Conservation (phyloP, 2,888 invertebrate species). For the Psylliodes chrysocephalus region DNA sequence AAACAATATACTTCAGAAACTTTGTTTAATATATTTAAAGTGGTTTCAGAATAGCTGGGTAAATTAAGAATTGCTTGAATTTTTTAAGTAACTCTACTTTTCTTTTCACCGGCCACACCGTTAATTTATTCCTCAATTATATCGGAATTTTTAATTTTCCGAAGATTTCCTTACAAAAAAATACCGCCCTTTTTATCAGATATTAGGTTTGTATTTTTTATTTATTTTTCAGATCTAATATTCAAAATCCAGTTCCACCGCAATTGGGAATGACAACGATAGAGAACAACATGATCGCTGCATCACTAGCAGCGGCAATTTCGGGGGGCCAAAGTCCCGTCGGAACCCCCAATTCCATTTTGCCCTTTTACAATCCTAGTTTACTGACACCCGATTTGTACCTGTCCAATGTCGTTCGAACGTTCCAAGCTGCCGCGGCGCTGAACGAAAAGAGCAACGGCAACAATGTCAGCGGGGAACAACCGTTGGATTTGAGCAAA, state of each 20-base stretch:
- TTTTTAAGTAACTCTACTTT: too few species aligned
- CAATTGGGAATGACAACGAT: conserved; percentile 68
- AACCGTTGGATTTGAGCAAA: conserved; percentile 88
- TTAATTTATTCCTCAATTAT: too few species aligned
- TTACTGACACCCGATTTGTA: conserved; percentile 60
- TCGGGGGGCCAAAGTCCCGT: conserved; percentile 63
- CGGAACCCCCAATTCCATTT: conserved; percentile 55
- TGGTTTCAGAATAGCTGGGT: too few species aligned
- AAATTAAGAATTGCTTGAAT: too few species aligned
- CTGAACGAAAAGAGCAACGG: conserved; percentile 44
- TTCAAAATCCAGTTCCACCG: conserved; percentile 47
- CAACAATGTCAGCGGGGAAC: conserved; percentile 67
- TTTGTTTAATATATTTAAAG: too few species aligned
- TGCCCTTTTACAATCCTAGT: conserved; percentile 59
- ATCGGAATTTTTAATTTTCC: too few species aligned
- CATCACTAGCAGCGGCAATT: conserved; percentile 73
- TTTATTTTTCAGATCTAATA: conserved; percentile 28
- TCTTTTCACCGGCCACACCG: too few species aligned
- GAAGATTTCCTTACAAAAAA: too few species aligned
- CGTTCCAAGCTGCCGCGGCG: conserved; percentile 61
- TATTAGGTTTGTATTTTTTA: too few species aligned
- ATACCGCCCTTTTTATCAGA: too few species aligned
- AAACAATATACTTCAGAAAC: too few species aligned
- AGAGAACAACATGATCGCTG: conserved; percentile 71
- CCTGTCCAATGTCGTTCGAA: conserved; percentile 66